Conservation (phyloP, 2,113 vertebrate species). For the Cranoglanis bouderius region DNA sequence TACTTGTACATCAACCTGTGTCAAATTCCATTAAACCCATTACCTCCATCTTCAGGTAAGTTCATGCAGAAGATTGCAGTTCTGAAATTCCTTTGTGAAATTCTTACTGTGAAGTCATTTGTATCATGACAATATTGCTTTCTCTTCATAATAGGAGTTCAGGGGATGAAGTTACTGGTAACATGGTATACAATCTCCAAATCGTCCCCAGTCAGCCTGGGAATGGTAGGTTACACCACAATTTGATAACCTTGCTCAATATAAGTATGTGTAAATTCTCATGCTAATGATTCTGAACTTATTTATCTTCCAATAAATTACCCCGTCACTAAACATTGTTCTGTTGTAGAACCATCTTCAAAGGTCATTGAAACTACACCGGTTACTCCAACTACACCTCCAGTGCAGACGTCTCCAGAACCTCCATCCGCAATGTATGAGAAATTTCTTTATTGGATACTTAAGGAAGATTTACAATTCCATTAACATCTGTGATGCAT, state of each 20-base stretch:
- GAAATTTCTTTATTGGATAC: background rate
- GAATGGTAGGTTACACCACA: background rate
- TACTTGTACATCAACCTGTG: background rate
- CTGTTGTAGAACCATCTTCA: too few relatives aligned
- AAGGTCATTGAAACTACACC: too few relatives aligned
- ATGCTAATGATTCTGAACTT: background rate
- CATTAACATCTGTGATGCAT: background rate
- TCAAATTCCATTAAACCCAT: background rate
- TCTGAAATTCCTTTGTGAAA: background rate
- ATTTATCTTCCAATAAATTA: background rate
- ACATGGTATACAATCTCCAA: background rate
- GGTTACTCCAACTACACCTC: background rate
- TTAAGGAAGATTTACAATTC: background rate
- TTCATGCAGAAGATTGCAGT: too few relatives aligned
- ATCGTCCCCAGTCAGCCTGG: background rate
- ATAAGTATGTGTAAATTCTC: too few relatives aligned
- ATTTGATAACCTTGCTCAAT: background rate
- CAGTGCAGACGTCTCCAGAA: background rate
- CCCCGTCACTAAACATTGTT: too few relatives aligned
- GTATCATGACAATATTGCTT: background rate
- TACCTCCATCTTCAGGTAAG: background rate
- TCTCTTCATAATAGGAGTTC: background rate
- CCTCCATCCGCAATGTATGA: background rate
- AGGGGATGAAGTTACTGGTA: background rate
- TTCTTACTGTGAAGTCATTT: background rate